A percentile compares a stretch with the other conserved stretches of the same genome.
Evolutionary conservation across 2,113 vertebrate genomes (phyloP).

Genomic region (Rhea americana): DNA sequence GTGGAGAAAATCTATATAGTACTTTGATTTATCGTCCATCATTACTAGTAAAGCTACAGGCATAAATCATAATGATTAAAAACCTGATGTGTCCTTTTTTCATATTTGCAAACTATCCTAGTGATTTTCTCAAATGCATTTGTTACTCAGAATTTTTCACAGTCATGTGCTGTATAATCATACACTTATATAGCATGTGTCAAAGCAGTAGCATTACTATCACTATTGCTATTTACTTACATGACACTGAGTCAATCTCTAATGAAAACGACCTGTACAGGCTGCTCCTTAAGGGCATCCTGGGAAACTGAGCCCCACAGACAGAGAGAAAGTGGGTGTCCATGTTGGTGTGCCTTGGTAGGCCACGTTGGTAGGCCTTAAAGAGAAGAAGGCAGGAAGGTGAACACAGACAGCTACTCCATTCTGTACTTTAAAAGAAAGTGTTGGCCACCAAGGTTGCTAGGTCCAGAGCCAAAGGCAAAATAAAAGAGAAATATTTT

Average conservation of each 20-base stretch:
- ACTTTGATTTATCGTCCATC: not conserved
- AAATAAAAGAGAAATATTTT: not conserved
- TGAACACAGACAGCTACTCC: not conserved
- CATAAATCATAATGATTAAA: not conserved
- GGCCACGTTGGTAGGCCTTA: not conserved
- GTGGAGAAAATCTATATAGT: not conserved
- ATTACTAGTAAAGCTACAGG: not conserved
- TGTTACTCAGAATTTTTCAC: conserved; percentile 34
- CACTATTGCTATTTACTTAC: not conserved
- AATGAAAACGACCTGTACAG: not conserved
- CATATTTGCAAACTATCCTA: not conserved
- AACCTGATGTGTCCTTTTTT: not conserved
- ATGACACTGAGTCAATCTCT: not conserved
- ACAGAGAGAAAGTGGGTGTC: not conserved
- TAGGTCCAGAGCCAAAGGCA: not conserved
- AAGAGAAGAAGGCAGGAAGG: not conserved
- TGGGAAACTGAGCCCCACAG: not conserved
- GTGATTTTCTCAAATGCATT: conserved; percentile 27
- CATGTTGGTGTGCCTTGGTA: not conserved
- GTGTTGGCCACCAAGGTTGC: not conserved
- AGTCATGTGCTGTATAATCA: not conserved
- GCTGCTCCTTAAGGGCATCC: not conserved
- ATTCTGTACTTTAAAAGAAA: not conserved
- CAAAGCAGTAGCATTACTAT: not conserved
- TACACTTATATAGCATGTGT: not conserved